Conservation (phyloP, 1,140 invertebrate species). For the Coboldia fuscipes region DNA sequence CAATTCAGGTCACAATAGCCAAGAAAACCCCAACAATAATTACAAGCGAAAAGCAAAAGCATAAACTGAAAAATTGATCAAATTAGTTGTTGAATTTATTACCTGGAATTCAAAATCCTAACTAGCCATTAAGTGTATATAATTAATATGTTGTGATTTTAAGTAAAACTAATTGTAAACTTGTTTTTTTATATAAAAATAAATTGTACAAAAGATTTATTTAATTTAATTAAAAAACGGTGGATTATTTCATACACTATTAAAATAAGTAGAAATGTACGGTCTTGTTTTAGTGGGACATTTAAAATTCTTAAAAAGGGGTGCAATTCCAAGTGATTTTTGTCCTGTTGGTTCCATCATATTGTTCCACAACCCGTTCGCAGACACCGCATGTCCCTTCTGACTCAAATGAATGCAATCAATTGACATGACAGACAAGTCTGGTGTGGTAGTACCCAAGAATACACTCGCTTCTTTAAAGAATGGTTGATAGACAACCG, state of each 20-base stretch:
- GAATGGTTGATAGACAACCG: conserved; percentile 31
- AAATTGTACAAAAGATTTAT: too few relatives aligned
- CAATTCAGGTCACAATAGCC: too few relatives aligned
- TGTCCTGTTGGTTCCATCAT: conserved; percentile 22
- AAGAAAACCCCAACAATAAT: too few relatives aligned
- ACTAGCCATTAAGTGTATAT: too few relatives aligned
- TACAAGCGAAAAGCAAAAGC: too few relatives aligned
- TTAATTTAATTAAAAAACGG: too few relatives aligned
- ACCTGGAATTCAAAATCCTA: too few relatives aligned
- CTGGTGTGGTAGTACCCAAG: conserved; percentile 12
- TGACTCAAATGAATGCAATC: conserved; percentile 48
- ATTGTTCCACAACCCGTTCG: conserved; percentile 30
- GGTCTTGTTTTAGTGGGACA: conserved; percentile 8
- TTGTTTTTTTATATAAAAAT: too few relatives aligned
- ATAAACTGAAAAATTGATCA: too few relatives aligned
- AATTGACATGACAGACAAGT: conserved; percentile 30
- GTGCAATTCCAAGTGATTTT: conserved; percentile 6
- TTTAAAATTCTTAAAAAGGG: conserved; percentile 6
- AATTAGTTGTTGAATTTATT: too few relatives aligned
- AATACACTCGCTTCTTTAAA: conserved; percentile 18
- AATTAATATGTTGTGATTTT: too few relatives aligned
- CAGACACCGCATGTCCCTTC: conserved; percentile 29
- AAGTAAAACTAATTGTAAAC: too few relatives aligned
- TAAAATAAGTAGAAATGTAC: conserved; percentile 8
- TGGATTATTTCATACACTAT: conserved; percentile 6